Evolutionary conservation across 2,888 invertebrate species (phyloP), one percentile per base, ranked within the genome.

Genomic region (Epistrophella euchroma): DNA sequence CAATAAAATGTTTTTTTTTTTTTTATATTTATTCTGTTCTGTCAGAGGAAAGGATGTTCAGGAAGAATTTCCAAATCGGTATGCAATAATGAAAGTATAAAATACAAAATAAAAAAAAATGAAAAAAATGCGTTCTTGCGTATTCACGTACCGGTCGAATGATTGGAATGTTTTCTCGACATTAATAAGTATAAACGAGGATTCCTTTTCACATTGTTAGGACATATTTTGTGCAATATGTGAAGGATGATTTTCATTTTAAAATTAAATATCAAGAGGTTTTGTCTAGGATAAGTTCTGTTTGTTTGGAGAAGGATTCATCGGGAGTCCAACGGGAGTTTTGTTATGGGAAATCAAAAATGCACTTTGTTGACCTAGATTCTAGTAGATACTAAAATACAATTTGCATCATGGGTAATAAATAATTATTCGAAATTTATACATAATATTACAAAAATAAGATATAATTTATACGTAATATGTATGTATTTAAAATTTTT

Each of bases 71-170:
- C 11, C 19, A 32, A 47, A 47, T 66, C 35, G 66, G 66, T 47
- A 66, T 66, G 47, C 66, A 47, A 66, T 66, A 43, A 47, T 66
- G 13, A 15, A 35, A 64, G 13, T 25, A 64, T 32, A 64, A 62
- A 45, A 64, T 22, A 45, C 19, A 22, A 40, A 40, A 62, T 9
- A 9, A 11, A 32, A 32, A 56, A 32, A 32, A 56, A 32, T 17
- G 2, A 55, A 0, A 55, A 55, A 55, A 25, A n/a, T 28, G 15
- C 28, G 32, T 28, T 56, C n/a, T 15, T 52, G 15, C 3, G 5
- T 9, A 50, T 25, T 9, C 28, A 52, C 52, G 52, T 25, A 56
- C 47, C 47, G 66, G 66, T 35, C 45, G 32, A 47, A 35, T 6
- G 32, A 66, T 66, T 47, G 47, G 47, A 47, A 66, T 47, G 45